Evolutionary conservation across 1,140 invertebrate species (phyloP).

Genomic region (Micrasema longulum): DNA sequence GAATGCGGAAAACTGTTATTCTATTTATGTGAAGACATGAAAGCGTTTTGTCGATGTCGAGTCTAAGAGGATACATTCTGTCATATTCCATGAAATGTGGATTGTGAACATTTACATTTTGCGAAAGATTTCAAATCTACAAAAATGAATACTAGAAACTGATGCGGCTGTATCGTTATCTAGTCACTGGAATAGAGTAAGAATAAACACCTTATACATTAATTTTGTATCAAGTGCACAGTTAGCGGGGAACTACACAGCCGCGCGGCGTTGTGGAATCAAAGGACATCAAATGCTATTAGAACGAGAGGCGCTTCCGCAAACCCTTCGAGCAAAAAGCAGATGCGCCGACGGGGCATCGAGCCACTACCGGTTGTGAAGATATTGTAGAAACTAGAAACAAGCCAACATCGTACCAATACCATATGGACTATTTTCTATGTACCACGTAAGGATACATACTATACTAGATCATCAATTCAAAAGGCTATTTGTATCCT

Average conservation of each 20-base stretch:
- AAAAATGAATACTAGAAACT: no score
- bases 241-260: no score
- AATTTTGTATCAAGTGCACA: no score
- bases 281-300: conserved; percentile 34
- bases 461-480: no score
- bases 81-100: no score
- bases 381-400: conserved; percentile 26
- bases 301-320: conserved; percentile 31
- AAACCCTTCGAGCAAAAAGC: conserved; percentile 31
- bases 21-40: conserved; percentile 12
- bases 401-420: conserved; percentile 11
- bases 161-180: no score
- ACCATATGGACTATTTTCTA: conserved; percentile 21
- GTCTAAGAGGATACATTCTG: background rate
- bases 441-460: background rate
- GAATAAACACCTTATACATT: no score
- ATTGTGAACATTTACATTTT: no score
- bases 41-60: conserved; percentile 4
- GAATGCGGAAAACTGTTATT: conserved; percentile 19
- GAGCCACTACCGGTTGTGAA: conserved; percentile 7
- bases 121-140: no score
- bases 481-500: no score
- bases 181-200: no score
- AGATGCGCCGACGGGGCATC: conserved; percentile 14
- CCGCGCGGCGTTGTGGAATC: background rate